Evolutionary conservation across 2,113 vertebrate species (phyloP), one percentile per base, ranked within the genome.

Genomic region (Leiothrix lutea): DNA sequence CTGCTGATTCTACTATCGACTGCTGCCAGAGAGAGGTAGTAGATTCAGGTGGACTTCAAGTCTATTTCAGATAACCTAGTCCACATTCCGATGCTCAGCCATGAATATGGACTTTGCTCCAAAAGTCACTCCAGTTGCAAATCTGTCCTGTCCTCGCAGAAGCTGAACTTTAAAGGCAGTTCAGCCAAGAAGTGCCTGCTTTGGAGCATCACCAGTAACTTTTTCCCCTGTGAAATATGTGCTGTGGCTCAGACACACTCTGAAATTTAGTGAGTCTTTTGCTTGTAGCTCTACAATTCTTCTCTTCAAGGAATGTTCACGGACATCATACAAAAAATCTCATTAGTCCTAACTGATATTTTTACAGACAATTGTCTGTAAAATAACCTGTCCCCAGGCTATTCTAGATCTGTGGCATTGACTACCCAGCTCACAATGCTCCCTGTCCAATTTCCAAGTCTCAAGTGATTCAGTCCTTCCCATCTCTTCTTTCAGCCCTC

Each of bases 391-490:
- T 94, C 92, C 92, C 80, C 70, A 82, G 86, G 89, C 89, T 87
- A 85, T 67, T 94, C 89, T 72, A 81, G 85, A 93, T 92, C 81
- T 60, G 64, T 85, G 51, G 38, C 9, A 0, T 7, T 94, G 83
- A 83, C 80, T 86, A 80, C 78, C 80, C 82, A 93, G 86, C 74
- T 95, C 73, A 80, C 60, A 96, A 80, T 38, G 48, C 50, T 92
- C 94, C 45, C 82, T 73, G 51, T 94, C 92, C 86, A 91, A 40
- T 92, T 96, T 96, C 92, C 93, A 95, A 71, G 74, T 64, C 67
- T 84, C 14, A 20, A 87, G 57, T 95, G 96, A 97, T 90, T 97
- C 95, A 96, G 82, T 91, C 61, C 75, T 96, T 96, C 86, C 86
- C 42, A 14, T 95, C 73, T 95, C 84, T 74, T 75, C 85, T 96